Evolutionary conservation across 1,140 invertebrate genomes (phyloP), one percentile per base, ranked within the genome.

Genomic region (Wasmannia auropunctata): DNA sequence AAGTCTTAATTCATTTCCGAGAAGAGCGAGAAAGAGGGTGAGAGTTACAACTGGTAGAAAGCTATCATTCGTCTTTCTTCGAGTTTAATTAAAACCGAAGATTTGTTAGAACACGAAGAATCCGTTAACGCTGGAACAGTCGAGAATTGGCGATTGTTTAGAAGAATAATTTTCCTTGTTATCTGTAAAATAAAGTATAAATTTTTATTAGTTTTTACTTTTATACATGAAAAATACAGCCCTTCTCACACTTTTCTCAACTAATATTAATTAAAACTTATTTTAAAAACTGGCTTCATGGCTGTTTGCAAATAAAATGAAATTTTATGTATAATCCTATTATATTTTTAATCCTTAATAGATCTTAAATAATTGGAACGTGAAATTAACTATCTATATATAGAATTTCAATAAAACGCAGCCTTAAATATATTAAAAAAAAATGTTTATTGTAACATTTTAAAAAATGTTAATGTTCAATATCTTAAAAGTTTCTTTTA

Each of bases 1-100:
- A 95, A 95, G 92, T 88, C 92, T 95, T 93, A 95, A 95, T 95
- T 94, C 94, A 95, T 94, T 72, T 94, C 94, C 92, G 93, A 93
- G 92, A 83, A 74, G 79, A 74, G 28, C n/a, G 92, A 93, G 92
- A 93, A 89, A 88, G 88, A 86, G 88, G 87, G 77, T 54, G 31
- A 79, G 49, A 86, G 86, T 51, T 70, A 40, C 62, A 80, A 43
- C 72, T 28, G 63, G 56, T 58, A 83, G 62, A 34, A 76, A 34
- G 16, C 72, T 72, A 34, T 75, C 81, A 69, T 54, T 72, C 87
- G 56, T 34, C 88, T 90, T 87, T 85, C 88, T 80, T 95, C 95
- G 90, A 88, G 92, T 93, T 95, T 95, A 94, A 95, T 95, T 95
- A 93, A 94, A 94, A 94, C 91, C 87, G 92, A 90, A 87, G 91